A percentile compares a stretch with the other conserved stretches of the same genome.
phyloP scores from a whole-genome alignment of 2,113 vertebrate species.

The Mormoops blainvillei region DNA sequence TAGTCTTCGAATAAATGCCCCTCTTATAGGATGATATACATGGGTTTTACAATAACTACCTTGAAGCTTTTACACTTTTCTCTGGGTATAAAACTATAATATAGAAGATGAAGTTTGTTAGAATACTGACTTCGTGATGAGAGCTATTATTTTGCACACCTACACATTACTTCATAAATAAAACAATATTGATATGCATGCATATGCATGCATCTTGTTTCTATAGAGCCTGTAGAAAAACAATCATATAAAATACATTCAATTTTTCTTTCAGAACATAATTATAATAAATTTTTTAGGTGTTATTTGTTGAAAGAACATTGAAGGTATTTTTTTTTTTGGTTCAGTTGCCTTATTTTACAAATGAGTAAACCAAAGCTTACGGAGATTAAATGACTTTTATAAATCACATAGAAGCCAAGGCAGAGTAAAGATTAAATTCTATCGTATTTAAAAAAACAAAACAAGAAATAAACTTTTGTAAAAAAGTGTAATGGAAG shows the following conservation, averaged over 20 bases:
- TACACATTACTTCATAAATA: background rate
- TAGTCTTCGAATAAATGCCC: background rate
- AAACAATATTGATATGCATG: background rate
- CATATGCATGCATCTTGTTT: background rate
- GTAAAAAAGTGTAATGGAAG: background rate
- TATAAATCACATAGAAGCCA: background rate
- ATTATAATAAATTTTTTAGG: background rate
- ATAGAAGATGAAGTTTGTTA: background rate
- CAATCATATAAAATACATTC: background rate
- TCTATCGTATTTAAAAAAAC: background rate
- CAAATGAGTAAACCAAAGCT: background rate
- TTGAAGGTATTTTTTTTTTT: constrained; percentile 28
- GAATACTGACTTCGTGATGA: background rate
- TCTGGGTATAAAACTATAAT: background rate
- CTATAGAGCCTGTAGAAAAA: background rate
- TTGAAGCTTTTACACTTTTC: background rate
- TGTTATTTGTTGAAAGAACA: background rate
- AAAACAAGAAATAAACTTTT: background rate
- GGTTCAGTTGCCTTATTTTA: background rate
- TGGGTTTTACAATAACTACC: background rate
- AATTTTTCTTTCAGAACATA: background rate
- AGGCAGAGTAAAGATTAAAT: background rate
- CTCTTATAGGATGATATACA: background rate
- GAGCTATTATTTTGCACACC: background rate
- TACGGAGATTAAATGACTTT: background rate